Evolutionary conservation across 2,113 vertebrate genomes (phyloP), one percentile per base, ranked within the genome.

Genomic region (Opisthocomus hoazin): DNA sequence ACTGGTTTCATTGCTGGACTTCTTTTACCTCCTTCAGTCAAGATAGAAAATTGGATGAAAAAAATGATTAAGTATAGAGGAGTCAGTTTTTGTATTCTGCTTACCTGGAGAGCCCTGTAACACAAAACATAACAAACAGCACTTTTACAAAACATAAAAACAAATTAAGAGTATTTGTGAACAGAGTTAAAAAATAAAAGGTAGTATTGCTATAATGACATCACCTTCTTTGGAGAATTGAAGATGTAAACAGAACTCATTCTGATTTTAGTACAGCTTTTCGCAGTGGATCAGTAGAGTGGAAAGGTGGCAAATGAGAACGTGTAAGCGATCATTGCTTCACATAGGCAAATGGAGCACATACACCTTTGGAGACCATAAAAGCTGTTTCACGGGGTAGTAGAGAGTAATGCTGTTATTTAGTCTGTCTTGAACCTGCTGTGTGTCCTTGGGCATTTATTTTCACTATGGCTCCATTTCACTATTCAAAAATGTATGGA

Each of bases 1-100:
- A 89, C 15, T 26, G 18, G 20, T 78, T 73, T 60, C 76, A 43
- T 34, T 60, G 30, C 75, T 68, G 60, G 50, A 61, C 15, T 85
- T 85, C 50, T 92, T 93, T 85, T 89, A 87, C 46, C 74, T 92
- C 24, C 73, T 88, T 87, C 77, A 91, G 57, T 45, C 89, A 94
- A 87, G 56, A 84, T 4, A 86, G 46, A 88, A 89, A 81, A 90
- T 18, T 18, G 43, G 16, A 61, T 71, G 63, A 87, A 95, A 70
- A 74, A 46, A 58, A 37, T 14, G 64, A 84, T 73, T 70, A 81
- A 60, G 39, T 27, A 61, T 12, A 53, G 48, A 70, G 5, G 10
- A 94, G n/a, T 22, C 41, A 58, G 10, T 0, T 20, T 56, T 54
- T 77, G 15, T 74, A 30, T 74, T 51, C 34, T 65, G 36, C 20